Conservation (phyloP, 2,797 vertebrate genomes). For the Trematomus bernacchii region DNA sequence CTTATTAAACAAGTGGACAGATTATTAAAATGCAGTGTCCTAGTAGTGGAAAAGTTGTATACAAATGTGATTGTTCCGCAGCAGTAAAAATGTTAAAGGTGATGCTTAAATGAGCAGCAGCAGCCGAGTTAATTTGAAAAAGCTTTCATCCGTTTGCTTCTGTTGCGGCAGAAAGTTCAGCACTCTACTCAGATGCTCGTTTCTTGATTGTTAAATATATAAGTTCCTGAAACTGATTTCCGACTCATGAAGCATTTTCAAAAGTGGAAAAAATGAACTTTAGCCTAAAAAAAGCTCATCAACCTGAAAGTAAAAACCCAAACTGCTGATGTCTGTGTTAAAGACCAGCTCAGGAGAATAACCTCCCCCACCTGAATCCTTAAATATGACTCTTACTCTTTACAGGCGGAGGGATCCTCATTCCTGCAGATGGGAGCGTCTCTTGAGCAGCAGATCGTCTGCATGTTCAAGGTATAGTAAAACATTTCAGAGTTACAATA, state of each 20-base stretch:
- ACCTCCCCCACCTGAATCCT: background rate
- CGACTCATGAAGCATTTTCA: background rate
- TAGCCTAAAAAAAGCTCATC: background rate
- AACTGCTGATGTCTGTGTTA: background rate
- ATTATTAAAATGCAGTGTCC: constrained; percentile 8
- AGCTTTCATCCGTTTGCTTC: background rate
- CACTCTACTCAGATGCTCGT: background rate
- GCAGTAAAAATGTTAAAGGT: constrained; percentile 28
- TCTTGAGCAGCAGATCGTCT: constrained; percentile 95
- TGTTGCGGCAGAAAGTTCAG: constrained; percentile 14
- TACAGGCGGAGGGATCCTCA: constrained; percentile 91
- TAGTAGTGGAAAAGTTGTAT: background rate
- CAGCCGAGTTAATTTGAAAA: constrained; percentile 20
- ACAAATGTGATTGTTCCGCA: constrained; percentile 13
- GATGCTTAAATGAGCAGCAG: constrained; percentile 12
- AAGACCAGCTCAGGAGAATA: background rate
- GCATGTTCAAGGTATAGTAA: constrained; percentile 92
- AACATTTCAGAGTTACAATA: background rate
- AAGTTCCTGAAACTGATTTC: background rate
- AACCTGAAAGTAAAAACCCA: constrained; percentile 20
- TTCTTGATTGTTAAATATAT: constrained; percentile 12
- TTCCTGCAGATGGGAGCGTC: constrained; percentile 98
- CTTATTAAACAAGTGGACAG: constrained; percentile 10
- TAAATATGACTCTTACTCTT: constrained; percentile 29
- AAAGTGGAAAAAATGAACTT: background rate